These are phyloP conservation scores for Hippocampus zosterae DNA, from an alignment of 2,113 vertebrate species.

Conservation along the genomic window DNA sequence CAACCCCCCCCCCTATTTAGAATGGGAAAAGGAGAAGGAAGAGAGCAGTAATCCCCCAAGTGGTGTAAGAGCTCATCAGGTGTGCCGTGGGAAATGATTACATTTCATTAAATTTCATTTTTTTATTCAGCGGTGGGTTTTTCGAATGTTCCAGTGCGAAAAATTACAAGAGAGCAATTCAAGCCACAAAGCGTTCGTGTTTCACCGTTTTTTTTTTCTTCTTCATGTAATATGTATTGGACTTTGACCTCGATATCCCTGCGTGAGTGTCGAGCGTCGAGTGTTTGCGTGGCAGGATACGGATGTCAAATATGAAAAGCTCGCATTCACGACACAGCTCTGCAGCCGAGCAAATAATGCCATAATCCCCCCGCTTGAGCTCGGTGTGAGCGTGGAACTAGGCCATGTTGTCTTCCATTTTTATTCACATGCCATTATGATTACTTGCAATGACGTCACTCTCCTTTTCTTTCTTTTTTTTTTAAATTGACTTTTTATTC, in stretches of 20 bases:
- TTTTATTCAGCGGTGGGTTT: neutral
- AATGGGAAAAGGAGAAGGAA: neutral
- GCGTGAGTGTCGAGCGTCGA: neutral
- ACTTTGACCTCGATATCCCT: constrained; percentile 52
- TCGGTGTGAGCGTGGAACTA: neutral
- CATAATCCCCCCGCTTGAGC: constrained; percentile 24
- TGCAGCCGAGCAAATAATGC: constrained; percentile 16
- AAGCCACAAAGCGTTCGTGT: neutral
- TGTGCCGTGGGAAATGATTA: no score
- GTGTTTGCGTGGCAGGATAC: constrained; percentile 39
- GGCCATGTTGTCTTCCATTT: neutral
- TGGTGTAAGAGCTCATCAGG: no score
- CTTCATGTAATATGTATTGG: constrained; percentile 39
- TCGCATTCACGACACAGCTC: constrained; percentile 20
- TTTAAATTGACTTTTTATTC: neutral
- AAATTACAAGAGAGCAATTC: neutral
- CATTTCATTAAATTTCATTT: no score
- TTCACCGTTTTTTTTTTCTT: constrained; percentile 24
- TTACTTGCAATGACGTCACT: neutral
- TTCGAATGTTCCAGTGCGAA: neutral
- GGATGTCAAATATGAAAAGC: constrained; percentile 26
- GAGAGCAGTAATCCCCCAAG: neutral
- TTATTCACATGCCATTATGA: neutral
- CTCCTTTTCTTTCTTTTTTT: neutral
- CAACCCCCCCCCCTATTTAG: neutral